Conservation (phyloP, 2,797 vertebrate genomes). For the Arremon aurantiirostris region DNA sequence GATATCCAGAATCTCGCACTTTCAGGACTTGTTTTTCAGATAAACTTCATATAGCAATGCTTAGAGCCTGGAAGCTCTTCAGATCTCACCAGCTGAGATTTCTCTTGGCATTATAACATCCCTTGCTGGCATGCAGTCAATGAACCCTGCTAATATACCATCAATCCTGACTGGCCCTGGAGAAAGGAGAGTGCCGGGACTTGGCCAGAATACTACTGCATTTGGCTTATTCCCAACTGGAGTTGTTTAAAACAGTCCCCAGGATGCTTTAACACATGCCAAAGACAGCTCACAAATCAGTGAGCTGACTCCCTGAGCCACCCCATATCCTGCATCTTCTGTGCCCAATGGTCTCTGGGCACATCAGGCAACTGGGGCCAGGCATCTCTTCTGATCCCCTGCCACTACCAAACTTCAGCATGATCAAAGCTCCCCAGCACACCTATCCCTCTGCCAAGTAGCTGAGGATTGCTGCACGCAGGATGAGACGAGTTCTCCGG, state of each 20-base stretch:
- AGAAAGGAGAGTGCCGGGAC: slow-evolving; percentile 39
- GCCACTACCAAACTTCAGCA: neutral
- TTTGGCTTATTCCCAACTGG: slow-evolving; percentile 58
- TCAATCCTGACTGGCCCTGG: slow-evolving; percentile 46
- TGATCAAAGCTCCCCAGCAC: neutral
- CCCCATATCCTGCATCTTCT: neutral
- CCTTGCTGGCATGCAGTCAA: slow-evolving; percentile 24
- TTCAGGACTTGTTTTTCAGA: slow-evolving; percentile 15
- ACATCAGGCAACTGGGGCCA: neutral
- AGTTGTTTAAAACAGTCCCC: slow-evolving; percentile 46
- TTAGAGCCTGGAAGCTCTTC: slow-evolving; percentile 34
- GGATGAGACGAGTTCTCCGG: neutral
- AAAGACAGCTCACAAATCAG: slow-evolving; percentile 51
- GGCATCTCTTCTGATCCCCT: neutral
- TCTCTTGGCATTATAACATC: slow-evolving; percentile 40
- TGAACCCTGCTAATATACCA: slow-evolving; percentile 57
- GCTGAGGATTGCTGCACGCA: neutral
- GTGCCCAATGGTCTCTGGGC: neutral
- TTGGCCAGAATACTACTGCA: slow-evolving; percentile 43
- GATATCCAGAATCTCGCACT: neutral
- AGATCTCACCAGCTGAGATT: slow-evolving; percentile 49
- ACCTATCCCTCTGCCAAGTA: neutral
- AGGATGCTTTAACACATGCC: slow-evolving; percentile 16
- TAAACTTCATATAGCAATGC: neutral
- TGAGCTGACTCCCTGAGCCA: neutral